Percentiles rank a stretch among this genome's conserved stretches.
Conservation (phyloP, 2,797 vertebrate genomes). For the Eulemur albifrons region DNA sequence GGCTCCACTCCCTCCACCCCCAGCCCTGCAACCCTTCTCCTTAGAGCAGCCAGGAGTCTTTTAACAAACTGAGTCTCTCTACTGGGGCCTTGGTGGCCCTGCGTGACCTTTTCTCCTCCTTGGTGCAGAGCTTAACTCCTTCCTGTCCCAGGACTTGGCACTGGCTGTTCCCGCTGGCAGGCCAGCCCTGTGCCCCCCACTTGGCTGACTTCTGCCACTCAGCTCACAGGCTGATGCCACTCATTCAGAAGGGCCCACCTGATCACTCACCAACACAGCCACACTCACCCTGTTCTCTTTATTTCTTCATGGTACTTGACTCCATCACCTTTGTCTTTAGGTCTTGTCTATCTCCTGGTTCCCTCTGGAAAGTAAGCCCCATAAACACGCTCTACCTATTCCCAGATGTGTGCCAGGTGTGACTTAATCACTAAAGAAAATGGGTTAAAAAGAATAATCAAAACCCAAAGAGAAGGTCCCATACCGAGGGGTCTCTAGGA, state of each 20-base stretch:
- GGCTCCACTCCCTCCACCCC: neutral
- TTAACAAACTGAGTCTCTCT: neutral
- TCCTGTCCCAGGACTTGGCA: neutral
- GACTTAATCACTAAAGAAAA: neutral
- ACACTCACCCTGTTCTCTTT: fast-evolving
- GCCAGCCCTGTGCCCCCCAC: neutral
- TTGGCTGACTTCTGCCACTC: neutral
- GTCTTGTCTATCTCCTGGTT: neutral
- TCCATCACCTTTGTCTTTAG: neutral
- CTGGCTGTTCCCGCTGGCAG: neutral
- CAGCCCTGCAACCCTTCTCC: neutral
- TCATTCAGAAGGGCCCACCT: neutral
- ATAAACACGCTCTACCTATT: neutral
- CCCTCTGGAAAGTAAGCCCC: neutral
- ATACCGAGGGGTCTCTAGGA: neutral
- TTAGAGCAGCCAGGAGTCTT: neutral
- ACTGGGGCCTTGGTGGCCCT: neutral
- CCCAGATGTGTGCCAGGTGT: neutral
- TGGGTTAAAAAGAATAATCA: too few species aligned
- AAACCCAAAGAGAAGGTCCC: neutral
- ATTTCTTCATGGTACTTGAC: neutral
- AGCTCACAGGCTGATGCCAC: neutral
- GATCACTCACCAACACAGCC: fast-evolving
- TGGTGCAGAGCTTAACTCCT: too few species aligned
- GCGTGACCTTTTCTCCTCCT: neutral